A percentile compares a stretch with the other conserved stretches of the same genome.
These are phyloP conservation scores for Oithona nana DNA, from an alignment of 2,888 invertebrate species.

Conservation along the genomic window DNA sequence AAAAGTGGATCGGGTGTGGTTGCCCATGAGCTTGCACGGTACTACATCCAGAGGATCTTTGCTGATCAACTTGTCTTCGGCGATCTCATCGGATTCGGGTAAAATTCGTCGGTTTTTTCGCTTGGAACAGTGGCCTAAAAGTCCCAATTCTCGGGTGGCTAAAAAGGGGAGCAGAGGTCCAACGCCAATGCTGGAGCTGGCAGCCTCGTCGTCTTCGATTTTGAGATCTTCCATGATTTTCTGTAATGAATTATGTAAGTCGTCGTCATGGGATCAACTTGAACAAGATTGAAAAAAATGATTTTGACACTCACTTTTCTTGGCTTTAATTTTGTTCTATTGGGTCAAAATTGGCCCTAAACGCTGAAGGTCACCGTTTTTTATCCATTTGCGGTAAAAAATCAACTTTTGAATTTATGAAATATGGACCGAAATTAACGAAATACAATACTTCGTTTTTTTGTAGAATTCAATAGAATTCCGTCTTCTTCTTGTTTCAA, in stretches of 20 bases:
- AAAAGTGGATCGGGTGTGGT: conserved; percentile 57
- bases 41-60: not conserved
- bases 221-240: not conserved
- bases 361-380: too few species aligned
- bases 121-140: not conserved
- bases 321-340: too few species aligned
- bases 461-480: too few species aligned
- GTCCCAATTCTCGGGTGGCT: not conserved
- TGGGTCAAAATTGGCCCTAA: too few species aligned
- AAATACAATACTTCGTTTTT: too few species aligned
- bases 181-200: not conserved
- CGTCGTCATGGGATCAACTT: too few species aligned
- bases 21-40: conserved; percentile 20
- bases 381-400: too few species aligned
- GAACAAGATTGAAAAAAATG: too few species aligned
- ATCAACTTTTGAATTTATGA: too few species aligned
- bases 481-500: too few species aligned
- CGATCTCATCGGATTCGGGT: not conserved
- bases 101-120: not conserved
- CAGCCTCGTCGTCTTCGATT: not conserved
- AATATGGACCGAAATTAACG: too few species aligned
- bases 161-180: not conserved
- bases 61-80: not conserved
- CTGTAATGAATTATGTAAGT: not conserved
- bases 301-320: too few species aligned